A percentile compares a stretch with the other conserved stretches of the same genome.
phyloP scores from a whole-genome alignment of 2,797 vertebrate species.

The Crocidura indochinensis region DNA sequence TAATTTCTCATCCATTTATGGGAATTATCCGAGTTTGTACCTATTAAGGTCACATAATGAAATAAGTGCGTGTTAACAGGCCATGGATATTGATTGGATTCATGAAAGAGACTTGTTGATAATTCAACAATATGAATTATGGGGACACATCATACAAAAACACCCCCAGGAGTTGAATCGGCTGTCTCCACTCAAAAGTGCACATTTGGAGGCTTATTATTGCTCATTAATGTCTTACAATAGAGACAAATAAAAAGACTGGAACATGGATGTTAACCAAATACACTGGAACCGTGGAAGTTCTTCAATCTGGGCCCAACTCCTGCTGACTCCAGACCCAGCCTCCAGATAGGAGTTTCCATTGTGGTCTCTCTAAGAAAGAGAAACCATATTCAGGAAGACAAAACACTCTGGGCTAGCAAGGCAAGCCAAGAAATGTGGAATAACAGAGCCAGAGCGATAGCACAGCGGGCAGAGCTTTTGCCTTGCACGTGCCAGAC shows the following conservation, averaged over 20 bases:
- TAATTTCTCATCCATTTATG: background rate
- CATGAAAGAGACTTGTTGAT: background rate
- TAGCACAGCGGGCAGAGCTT: too few relatives aligned
- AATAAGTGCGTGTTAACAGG: conserved; percentile 3
- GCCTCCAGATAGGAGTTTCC: background rate
- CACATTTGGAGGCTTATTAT: conserved; percentile 40
- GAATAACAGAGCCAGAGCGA: too few relatives aligned
- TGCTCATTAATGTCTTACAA: conserved; percentile 39
- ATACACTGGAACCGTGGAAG: conserved; percentile 2
- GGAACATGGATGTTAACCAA: conserved; percentile 53
- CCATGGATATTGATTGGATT: background rate
- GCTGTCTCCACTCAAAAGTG: conserved; percentile 50
- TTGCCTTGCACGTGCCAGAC: too few relatives aligned
- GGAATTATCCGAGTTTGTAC: background rate
- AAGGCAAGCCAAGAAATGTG: conserved; percentile 4
- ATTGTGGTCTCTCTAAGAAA: conserved; percentile 57
- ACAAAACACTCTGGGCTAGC: conserved; percentile 20
- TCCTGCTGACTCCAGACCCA: conserved; percentile 44
- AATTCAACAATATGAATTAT: conserved; percentile 35
- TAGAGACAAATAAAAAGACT: conserved; percentile 42
- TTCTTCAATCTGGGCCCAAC: background rate
- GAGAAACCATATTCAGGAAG: conserved; percentile 26
- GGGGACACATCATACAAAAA: conserved; percentile 50
- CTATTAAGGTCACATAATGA: conserved; percentile 28
- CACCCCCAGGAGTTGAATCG: conserved; percentile 46